A percentile compares a stretch with the other conserved stretches of the same genome.
phyloP scores from a whole-genome alignment of 2,113 vertebrate genomes.

The Camelus dromedarius region DNA sequence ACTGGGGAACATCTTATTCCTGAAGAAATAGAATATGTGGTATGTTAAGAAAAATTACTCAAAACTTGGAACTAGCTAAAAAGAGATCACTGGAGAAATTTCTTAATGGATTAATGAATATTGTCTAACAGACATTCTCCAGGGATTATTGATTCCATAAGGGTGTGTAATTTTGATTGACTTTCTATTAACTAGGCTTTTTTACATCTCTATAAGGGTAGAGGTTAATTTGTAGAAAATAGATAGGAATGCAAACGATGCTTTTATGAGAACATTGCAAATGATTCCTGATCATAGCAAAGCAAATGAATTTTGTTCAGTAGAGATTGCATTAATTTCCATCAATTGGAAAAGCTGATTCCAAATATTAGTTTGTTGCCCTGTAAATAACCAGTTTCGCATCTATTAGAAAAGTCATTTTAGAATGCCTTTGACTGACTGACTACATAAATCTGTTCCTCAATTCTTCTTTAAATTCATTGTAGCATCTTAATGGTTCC shows the following conservation, averaged over 20 bases:
- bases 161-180: not conserved
- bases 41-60: not conserved
- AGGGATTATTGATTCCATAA: not conserved
- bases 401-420: not conserved
- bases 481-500: not conserved
- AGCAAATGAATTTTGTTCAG: not conserved
- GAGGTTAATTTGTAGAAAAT: not conserved
- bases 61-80: not conserved
- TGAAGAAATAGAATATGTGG: not conserved
- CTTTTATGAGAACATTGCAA: not conserved
- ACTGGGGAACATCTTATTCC: not conserved
- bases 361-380: not conserved
- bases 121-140: not conserved
- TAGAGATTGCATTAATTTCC: not conserved
- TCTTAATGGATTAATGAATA: not conserved
- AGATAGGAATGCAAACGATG: not conserved
- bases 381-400: slow-evolving; percentile 5
- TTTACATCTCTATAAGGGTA: not conserved
- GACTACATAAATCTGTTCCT: not conserved
- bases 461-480: not conserved
- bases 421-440: not conserved
- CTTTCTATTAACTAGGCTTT: not conserved
- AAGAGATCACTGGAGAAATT: not conserved
- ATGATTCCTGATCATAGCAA: slow-evolving; percentile 2
- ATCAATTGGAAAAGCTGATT: slow-evolving; percentile 20